phyloP scores from a whole-genome alignment of 2,113 vertebrate species.

The Notarius quadriscutis region DNA sequence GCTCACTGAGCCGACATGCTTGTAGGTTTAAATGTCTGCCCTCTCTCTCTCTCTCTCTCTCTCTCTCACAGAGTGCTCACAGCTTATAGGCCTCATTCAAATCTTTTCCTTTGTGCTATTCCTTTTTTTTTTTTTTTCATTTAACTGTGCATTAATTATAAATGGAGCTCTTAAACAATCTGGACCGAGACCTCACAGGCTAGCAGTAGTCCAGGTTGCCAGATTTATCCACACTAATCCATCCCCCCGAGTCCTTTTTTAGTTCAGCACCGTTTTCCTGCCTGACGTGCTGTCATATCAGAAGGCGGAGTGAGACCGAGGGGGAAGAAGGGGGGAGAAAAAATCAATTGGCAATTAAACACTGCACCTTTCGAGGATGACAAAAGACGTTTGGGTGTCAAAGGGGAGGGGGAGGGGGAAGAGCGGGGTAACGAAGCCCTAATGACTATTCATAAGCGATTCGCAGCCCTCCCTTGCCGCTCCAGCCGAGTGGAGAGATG shows the following conservation, averaged over 20 bases:
- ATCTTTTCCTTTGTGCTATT: constrained; percentile 28
- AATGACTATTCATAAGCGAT: constrained; percentile 99
- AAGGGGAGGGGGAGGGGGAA: constrained; percentile 91
- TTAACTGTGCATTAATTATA: constrained; percentile 59
- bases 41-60: not conserved
- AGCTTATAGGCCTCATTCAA: constrained; percentile 41
- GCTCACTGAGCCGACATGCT: constrained; percentile 48
- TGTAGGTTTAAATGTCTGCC: constrained; percentile 41
- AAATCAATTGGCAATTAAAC: constrained; percentile 99
- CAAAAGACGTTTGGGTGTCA: constrained; percentile 97
- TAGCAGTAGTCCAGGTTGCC: constrained; percentile 70
- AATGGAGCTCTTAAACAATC: constrained; percentile 65
- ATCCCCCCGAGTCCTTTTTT: constrained; percentile 59
- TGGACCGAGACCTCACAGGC: constrained; percentile 62
- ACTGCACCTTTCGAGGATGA: constrained; percentile 99
- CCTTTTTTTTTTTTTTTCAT: constrained; percentile 13
- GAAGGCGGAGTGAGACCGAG: constrained; percentile 22
- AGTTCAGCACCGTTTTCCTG: constrained; percentile 85
- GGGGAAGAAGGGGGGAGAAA: constrained; percentile 42
- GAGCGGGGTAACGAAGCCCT: constrained; percentile 94
- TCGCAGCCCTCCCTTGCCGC: constrained; percentile 93
- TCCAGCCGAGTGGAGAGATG: constrained; percentile 99
- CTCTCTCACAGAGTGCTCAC: constrained; percentile 42
- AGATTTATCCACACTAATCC: constrained; percentile 81
- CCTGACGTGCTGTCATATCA: constrained; percentile 98